Percentiles rank a stretch among this genome's conserved stretches.
Conservation (phyloP, 2,888 invertebrate species). For the Druceiella hillmani region DNA sequence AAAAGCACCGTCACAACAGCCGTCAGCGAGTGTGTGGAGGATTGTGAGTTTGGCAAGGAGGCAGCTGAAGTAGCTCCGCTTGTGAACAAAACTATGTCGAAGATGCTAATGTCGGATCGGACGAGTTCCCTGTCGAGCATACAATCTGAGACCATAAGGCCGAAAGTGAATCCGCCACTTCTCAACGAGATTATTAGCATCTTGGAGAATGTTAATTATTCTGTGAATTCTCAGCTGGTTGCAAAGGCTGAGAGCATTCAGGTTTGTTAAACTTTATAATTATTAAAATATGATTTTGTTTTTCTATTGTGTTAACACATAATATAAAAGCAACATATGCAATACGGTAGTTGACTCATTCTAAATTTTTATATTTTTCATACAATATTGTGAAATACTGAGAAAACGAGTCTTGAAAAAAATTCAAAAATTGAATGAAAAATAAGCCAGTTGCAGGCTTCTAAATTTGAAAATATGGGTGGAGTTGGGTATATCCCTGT, state of each 20-base stretch:
- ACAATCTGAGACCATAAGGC: conserved; percentile 45
- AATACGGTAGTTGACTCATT: too few species aligned
- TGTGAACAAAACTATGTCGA: conserved; percentile 32
- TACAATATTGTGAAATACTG: too few species aligned
- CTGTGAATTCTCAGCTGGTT: conserved; percentile 45
- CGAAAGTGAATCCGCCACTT: conserved; percentile 59
- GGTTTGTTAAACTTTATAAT: conserved; percentile 26
- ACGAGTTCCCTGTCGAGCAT: conserved; percentile 35
- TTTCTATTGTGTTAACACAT: too few species aligned
- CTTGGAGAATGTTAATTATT: conserved; percentile 57
- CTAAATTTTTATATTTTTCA: too few species aligned
- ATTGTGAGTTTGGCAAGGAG: conserved; percentile 40
- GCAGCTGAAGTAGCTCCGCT: conserved; percentile 34
- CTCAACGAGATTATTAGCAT: conserved; percentile 65
- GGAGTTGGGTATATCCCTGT: too few species aligned
- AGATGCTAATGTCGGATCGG: conserved; percentile 28
- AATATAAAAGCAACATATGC: too few species aligned
- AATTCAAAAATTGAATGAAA: too few species aligned
- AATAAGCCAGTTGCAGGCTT: too few species aligned
- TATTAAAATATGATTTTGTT: too few species aligned
- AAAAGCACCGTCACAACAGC: conserved; percentile 26
- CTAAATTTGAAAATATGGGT: too few species aligned
- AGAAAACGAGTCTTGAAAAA: too few species aligned
- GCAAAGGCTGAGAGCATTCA: conserved; percentile 44
- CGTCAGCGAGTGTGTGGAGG: conserved; percentile 35